Evolutionary conservation across 1,140 invertebrate genomes (phyloP).

Genomic region (Pogonomyrmex barbatus): DNA sequence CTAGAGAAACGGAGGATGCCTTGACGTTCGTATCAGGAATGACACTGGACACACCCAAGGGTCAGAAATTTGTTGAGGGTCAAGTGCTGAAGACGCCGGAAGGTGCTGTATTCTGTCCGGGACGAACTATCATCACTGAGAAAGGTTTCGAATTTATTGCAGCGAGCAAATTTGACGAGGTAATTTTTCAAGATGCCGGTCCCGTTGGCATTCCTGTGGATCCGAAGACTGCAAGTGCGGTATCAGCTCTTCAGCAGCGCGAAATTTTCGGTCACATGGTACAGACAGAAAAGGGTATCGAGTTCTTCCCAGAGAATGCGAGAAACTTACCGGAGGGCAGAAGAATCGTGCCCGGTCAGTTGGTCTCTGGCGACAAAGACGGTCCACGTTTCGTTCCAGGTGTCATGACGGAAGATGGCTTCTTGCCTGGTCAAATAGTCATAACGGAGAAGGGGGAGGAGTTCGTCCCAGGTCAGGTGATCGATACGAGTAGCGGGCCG

Average conservation of each 20-base stretch:
- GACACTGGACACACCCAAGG: conserved; percentile 88
- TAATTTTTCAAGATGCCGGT: conserved; percentile 86
- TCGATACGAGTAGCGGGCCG: conserved; percentile 86
- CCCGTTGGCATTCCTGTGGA: conserved; percentile 87
- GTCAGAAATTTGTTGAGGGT: conserved; percentile 89
- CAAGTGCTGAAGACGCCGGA: conserved; percentile 88
- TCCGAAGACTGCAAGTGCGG: conserved; percentile 86
- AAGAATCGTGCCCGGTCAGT: conserved; percentile 88
- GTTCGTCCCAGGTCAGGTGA: conserved; percentile 88
- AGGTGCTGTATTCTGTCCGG: conserved; percentile 88
- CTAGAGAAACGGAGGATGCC: conserved; percentile 77
- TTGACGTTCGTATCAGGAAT: conserved; percentile 89
- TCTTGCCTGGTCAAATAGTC: conserved; percentile 91
- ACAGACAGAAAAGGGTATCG: conserved; percentile 89
- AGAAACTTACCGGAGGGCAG: conserved; percentile 86
- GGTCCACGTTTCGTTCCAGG: conserved; percentile 90
- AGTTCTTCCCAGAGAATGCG: conserved; percentile 89
- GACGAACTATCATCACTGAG: conserved; percentile 85
- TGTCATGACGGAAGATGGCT: conserved; percentile 89
- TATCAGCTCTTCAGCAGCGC: conserved; percentile 83
- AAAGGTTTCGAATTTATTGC: conserved; percentile 88
- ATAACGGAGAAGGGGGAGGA: conserved; percentile 90
- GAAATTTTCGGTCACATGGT: conserved; percentile 90
- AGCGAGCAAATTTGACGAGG: conserved; percentile 87
- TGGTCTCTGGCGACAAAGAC: conserved; percentile 88